Conservation (phyloP, 2,797 vertebrate species). For the Rhinichthys osculus region DNA sequence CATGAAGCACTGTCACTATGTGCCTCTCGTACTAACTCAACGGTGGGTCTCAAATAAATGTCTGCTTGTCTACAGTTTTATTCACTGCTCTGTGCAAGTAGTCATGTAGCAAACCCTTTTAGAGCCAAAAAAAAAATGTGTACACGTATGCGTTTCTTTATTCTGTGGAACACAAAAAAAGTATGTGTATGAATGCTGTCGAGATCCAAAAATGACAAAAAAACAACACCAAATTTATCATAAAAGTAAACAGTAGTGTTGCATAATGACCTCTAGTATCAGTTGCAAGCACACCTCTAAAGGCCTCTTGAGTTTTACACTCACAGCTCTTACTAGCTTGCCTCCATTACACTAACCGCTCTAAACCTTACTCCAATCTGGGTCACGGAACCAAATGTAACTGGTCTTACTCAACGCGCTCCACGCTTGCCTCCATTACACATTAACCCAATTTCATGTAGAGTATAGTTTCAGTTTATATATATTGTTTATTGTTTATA, state of each 20-base stretch:
- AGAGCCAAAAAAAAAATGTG: not conserved
- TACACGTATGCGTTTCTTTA: not conserved
- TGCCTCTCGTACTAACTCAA: slow-evolving; percentile 17
- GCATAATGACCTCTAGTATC: not conserved
- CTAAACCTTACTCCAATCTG: no score
- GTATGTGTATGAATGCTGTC: not conserved
- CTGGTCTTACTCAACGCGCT: no score
- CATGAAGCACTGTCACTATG: slow-evolving; percentile 62
- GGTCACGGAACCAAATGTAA: no score
- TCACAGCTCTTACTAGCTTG: no score
- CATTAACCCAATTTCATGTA: not conserved
- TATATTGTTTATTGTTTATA: no score
- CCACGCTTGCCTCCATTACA: no score
- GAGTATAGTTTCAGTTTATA: not conserved
- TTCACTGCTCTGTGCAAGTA: not conserved
- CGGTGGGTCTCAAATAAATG: not conserved
- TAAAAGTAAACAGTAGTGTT: not conserved
- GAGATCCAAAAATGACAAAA: not conserved
- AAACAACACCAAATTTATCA: not conserved
- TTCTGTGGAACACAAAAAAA: not conserved
- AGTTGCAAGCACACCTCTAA: not conserved
- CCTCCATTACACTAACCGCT: no score
- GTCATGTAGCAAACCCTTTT: not conserved
- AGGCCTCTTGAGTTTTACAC: not conserved
- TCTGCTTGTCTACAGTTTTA: not conserved